Base-by-base conservation (phyloP, 2,888 invertebrate genomes). In the Tetheella fluctuosa region DNA sequence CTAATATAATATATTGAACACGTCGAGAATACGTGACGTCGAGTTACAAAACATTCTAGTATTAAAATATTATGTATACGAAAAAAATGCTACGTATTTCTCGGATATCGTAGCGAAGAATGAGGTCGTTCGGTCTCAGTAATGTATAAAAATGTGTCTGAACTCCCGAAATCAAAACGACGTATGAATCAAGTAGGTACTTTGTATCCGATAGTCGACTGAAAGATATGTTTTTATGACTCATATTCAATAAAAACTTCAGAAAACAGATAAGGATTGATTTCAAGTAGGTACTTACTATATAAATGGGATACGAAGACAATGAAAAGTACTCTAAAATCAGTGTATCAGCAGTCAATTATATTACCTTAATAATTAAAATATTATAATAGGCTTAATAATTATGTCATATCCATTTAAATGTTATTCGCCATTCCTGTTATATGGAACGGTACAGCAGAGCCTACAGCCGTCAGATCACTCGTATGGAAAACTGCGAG, bases 1-100 rank as follows among this genome's bases (percentile, higher is more conserved):
- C 80, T 86, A 86, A 87, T 82, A 74, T 81, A 82, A 83, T 83
- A 85, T 85, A 87, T 85, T 83, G 85, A 82, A 86, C 78, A 81
- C 79, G 78, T 72, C 76, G 74, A 72, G 70, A 34, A 34, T 34
- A 34, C 3, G 34, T 34, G 12, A 34, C 34, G 34, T 13, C 76
- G 74, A 72, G 70, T 62, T 65, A 62, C 69, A 67, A 77, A 76
- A 79, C 74, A 75, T 74, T 75, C 54, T 55, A 55, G 55, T 54
- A 34, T 48, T 30, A 1, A 13, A 23, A 42, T 57, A 39, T 56
- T 15, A 71, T 61, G 68, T 75, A 65, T 69, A 53, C 61, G 53
- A 61, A 68, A 64, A 69, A 54, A 67, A n/a, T n/a, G n/a, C 52
- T 15, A n/a, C 15, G 13, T n/a, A 25, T 53, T 28, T 23, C 7